Base-by-base conservation (phyloP, 2,113 vertebrate species). In the Lagopus muta region DNA sequence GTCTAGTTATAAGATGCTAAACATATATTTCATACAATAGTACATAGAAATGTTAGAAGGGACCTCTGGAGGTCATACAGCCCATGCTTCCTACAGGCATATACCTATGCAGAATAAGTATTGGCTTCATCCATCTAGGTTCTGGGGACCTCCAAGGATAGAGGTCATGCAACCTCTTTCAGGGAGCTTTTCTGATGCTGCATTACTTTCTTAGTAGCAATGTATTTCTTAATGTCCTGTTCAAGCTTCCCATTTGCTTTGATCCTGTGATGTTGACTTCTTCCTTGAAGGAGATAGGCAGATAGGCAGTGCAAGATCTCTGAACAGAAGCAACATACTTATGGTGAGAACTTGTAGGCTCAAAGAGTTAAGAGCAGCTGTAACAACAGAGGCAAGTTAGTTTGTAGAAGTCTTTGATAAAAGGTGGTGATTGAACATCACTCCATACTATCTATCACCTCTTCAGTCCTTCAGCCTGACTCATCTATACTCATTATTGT, bases 81-180 rank as follows among this genome's bases (percentile, higher is more conserved):
- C 36, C 25, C 15, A 48, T 6, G 19, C 4, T 76, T 40, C 17
- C 2, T 32, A 36, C 13, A 61, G 16, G 38, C 1, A 1, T 25
- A 36, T 12, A 65, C 3, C 28, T 47, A 21, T 28, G 19, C 43
- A 76, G 25, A 82, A 27, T 55, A 69, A 73, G 13, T n/a, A 58
- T 30, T 34, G 12, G 16, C 13, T 75, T 76, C 57, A 75, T 43
- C 20, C 28, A 58, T 42, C 24, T 16, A 71, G 52, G 77, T 19
- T 10, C 10, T 1, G 0, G 58, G 70, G 78, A 47, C 1, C 19
- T 60, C 13, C 21, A 47, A 47, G 13, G 5, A 2, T 18, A 28
- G 13, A 50, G 28, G n/a, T 20, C 28, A 14, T 20, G 61, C 4
- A 32, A 4, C 4, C 4, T 60, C 4, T 36, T 89, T 75, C 20